Percentiles rank a stretch among this genome's conserved stretches.
phyloP scores from a whole-genome alignment of 2,888 invertebrate genomes.

The Chymomyza procnemis region DNA sequence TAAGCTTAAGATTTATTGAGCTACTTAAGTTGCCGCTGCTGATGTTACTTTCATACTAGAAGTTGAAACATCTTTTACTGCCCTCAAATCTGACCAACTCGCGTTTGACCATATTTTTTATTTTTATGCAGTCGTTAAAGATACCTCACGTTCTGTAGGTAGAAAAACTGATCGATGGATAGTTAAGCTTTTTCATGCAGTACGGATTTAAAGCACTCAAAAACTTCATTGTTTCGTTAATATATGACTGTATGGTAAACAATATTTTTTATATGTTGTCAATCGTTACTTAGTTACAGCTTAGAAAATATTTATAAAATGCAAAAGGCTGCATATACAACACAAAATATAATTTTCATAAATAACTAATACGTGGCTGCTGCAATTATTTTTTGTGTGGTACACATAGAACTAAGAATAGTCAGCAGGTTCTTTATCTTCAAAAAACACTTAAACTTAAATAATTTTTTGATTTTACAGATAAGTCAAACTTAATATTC shows the following conservation, averaged over 20 bases:
- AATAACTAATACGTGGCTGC: slow-evolving; percentile 49
- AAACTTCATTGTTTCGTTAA: slow-evolving; percentile 18
- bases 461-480: slow-evolving; percentile 56
- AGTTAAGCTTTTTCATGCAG: slow-evolving; percentile 15
- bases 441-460: slow-evolving; percentile 3
- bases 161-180: no score
- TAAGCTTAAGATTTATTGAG: slow-evolving; percentile 66
- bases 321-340: no score
- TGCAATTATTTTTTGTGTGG: slow-evolving; percentile 39
- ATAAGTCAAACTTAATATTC: slow-evolving; percentile 32
- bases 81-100: no score
- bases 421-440: background rate
- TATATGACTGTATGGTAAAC: slow-evolving; percentile 23
- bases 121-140: no score
- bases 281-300: no score
- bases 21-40: slow-evolving; percentile 64
- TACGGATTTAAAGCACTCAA: background rate
- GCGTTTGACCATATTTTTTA: no score
- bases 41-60: slow-evolving; percentile 21
- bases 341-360: slow-evolving; percentile 45
- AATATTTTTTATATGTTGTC: no score
- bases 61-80: no score
- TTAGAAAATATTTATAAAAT: no score
- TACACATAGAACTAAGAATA: slow-evolving; percentile 49
- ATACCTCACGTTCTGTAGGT: no score